These are phyloP conservation scores for Sphaerophoria taeniata DNA, from an alignment of 2,888 invertebrate species.

Conservation along the genomic window DNA sequence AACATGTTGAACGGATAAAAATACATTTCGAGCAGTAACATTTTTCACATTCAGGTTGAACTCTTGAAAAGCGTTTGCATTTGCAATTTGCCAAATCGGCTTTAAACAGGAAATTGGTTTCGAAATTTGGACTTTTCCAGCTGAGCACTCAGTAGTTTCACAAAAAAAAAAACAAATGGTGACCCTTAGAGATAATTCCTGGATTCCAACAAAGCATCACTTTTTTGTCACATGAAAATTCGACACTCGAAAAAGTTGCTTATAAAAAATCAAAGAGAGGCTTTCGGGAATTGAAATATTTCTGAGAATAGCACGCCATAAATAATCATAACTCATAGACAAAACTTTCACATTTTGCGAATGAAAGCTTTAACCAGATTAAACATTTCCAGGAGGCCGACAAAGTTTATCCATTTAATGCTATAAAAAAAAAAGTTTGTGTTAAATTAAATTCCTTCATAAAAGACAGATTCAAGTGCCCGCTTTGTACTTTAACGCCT, in stretches of 20 bases:
- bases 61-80: too few species aligned
- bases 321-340: constrained; percentile 12
- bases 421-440: neutral
- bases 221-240: too few species aligned
- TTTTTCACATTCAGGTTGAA: too few species aligned
- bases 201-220: too few species aligned
- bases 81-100: too few species aligned
- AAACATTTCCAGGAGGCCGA: neutral
- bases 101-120: too few species aligned
- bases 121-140: too few species aligned
- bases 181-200: too few species aligned
- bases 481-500: neutral
- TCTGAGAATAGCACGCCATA: neutral
- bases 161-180: too few species aligned
- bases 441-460: constrained; percentile 19
- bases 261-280: too few species aligned
- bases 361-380: constrained; percentile 26
- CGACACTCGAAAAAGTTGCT: neutral
- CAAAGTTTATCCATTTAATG: neutral
- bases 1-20: neutral
- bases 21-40: too few species aligned
- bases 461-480: neutral
- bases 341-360: neutral
- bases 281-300: neutral
- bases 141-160: too few species aligned